These are phyloP conservation scores for Sylvicola fuscatus DNA, from an alignment of 2,888 invertebrate genomes.

Conservation along the genomic window DNA sequence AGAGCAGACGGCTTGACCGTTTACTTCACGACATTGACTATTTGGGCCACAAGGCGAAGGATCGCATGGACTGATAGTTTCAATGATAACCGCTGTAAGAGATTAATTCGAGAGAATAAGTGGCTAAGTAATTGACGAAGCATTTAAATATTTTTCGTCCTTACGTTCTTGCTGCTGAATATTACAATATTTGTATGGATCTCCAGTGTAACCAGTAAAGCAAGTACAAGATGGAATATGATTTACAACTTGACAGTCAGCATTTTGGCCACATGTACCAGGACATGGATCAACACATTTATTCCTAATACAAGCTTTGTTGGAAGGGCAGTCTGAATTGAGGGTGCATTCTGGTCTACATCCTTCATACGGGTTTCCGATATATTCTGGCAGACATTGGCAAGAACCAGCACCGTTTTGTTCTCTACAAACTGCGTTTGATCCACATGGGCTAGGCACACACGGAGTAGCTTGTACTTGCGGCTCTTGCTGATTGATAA, in stretches of 20 bases:
- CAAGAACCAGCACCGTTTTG: slow-evolving; percentile 45
- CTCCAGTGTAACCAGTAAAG: slow-evolving; percentile 36
- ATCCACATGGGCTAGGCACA: slow-evolving; percentile 61
- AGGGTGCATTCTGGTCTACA: slow-evolving; percentile 55
- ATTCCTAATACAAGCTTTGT: slow-evolving; percentile 45
- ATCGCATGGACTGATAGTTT: slow-evolving; percentile 34
- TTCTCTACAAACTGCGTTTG: slow-evolving; percentile 50
- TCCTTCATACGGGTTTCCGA: slow-evolving; percentile 57
- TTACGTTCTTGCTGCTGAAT: slow-evolving; percentile 28
- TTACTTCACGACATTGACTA: slow-evolving; percentile 47
- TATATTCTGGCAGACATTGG: slow-evolving; percentile 45
- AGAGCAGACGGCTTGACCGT: slow-evolving; percentile 52
- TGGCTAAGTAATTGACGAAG: no score
- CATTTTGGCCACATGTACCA: slow-evolving; percentile 53
- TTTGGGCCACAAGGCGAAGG: slow-evolving; percentile 60
- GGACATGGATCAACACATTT: slow-evolving; percentile 63
- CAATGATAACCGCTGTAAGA: slow-evolving; percentile 1
- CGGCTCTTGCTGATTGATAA: slow-evolving; percentile 6
- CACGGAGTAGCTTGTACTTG: slow-evolving; percentile 26
- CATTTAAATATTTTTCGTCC: no score
- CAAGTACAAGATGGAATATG: slow-evolving; percentile 51
- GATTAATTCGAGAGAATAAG: no score
- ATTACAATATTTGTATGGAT: slow-evolving; percentile 36
- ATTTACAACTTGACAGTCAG: slow-evolving; percentile 52
- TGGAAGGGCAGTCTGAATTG: slow-evolving; percentile 49